Percentiles rank a stretch among this genome's conserved stretches.
These are phyloP conservation scores for Plutomurus gul DNA, from an alignment of 1,140 invertebrate species.

Conservation along the genomic window DNA sequence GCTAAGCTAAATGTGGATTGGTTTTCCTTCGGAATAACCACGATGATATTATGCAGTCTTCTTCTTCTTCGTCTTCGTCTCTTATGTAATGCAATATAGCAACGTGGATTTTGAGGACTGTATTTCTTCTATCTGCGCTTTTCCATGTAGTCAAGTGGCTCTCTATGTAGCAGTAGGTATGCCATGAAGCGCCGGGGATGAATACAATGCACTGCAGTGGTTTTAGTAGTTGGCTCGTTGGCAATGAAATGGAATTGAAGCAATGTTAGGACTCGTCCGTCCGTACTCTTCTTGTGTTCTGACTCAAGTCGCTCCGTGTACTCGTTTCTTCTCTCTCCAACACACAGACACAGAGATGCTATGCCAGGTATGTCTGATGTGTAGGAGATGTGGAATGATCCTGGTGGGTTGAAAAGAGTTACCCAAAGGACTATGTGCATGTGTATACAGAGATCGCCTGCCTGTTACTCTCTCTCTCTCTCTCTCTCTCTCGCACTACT, in stretches of 20 bases:
- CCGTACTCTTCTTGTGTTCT: not conserved
- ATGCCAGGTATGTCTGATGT: no score
- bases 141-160: not conserved
- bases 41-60: not conserved
- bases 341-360: no score
- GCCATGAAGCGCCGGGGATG: not conserved
- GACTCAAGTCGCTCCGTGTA: not conserved
- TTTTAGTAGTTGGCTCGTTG: not conserved
- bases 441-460: no score
- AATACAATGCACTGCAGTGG: not conserved
- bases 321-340: not conserved
- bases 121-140: not conserved
- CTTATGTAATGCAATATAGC: not conserved
- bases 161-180: no score
- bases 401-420: conserved; percentile 2
- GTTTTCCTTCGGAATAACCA: not conserved
- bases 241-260: not conserved
- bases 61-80: no score
- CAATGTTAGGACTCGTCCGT: not conserved
- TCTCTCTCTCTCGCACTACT: no score
- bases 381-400: not conserved
- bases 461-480: no score
- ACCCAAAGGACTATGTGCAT: not conserved
- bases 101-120: conserved; percentile 8
- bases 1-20: not conserved